Percentiles rank a stretch among this genome's conserved stretches.
phyloP scores from a whole-genome alignment of 2,113 vertebrate genomes.

The Microcebus murinus region DNA sequence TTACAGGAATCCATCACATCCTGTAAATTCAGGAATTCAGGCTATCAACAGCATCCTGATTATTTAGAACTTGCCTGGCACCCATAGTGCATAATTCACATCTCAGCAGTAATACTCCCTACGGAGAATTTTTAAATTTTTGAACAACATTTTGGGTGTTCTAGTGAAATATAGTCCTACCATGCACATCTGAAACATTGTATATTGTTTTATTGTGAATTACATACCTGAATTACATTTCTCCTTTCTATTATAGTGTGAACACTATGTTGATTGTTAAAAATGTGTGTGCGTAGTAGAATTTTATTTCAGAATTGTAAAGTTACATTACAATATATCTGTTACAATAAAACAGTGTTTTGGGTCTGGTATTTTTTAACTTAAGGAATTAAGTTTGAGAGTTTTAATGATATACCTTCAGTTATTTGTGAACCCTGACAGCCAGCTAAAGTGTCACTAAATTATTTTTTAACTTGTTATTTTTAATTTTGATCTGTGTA shows the following conservation, averaged over 20 bases:
- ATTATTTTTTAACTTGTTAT: background rate
- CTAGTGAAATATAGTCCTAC: background rate
- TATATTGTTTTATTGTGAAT: background rate
- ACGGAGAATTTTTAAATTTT: background rate
- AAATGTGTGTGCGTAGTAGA: background rate
- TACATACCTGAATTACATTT: background rate
- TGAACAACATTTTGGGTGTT: background rate
- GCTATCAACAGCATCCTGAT: background rate
- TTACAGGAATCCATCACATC: background rate
- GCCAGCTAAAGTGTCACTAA: background rate
- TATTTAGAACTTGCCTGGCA: background rate
- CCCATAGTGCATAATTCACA: background rate
- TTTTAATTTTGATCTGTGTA: background rate
- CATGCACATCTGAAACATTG: background rate
- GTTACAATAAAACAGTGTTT: background rate
- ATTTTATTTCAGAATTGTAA: background rate
- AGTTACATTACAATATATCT: background rate
- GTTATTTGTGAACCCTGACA: background rate
- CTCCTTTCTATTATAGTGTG: background rate
- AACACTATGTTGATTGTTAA: background rate
- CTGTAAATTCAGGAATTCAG: background rate
- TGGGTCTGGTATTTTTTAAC: background rate
- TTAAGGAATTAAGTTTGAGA: background rate
- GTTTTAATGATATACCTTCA: background rate
- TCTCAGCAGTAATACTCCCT: background rate